phyloP scores from a whole-genome alignment of 2,888 invertebrate genomes.

The Coleophora deauratella region DNA sequence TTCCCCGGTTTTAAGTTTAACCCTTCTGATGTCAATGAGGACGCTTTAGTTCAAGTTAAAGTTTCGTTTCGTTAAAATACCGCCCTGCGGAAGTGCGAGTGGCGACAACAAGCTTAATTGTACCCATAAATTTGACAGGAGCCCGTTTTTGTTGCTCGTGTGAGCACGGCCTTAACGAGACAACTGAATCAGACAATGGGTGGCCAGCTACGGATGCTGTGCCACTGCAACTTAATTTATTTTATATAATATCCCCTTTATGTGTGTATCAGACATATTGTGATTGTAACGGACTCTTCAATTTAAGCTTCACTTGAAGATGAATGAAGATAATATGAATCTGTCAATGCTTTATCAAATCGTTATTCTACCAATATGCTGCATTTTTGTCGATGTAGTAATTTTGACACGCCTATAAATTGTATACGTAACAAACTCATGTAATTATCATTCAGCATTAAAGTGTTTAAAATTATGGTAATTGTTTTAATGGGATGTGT shows the following conservation, averaged over 20 bases:
- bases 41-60: constrained; percentile 46
- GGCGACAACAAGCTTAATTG: constrained; percentile 46
- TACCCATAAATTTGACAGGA: constrained; percentile 51
- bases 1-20: constrained; percentile 23
- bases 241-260: constrained; percentile 28
- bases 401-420: too few species aligned
- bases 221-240: constrained; percentile 38
- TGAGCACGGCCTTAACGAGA: constrained; percentile 45
- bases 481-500: too few species aligned
- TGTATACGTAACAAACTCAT: too few species aligned
- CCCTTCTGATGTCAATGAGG: constrained; percentile 40
- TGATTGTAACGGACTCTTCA: constrained; percentile 9
- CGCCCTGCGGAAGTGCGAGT: constrained; percentile 25
- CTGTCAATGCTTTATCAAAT: too few species aligned
- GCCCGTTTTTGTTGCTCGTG: constrained; percentile 34
- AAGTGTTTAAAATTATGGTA: too few species aligned
- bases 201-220: constrained; percentile 20
- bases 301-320: too few species aligned
- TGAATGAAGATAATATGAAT: too few species aligned
- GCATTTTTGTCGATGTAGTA: too few species aligned
- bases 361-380: too few species aligned
- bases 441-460: too few species aligned
- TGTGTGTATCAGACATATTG: constrained; percentile 13
- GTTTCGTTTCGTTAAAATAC: constrained; percentile 64
- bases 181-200: constrained; percentile 57